Evolutionary conservation across 2,797 vertebrate species (phyloP).

Genomic region (Sebastes minor): DNA sequence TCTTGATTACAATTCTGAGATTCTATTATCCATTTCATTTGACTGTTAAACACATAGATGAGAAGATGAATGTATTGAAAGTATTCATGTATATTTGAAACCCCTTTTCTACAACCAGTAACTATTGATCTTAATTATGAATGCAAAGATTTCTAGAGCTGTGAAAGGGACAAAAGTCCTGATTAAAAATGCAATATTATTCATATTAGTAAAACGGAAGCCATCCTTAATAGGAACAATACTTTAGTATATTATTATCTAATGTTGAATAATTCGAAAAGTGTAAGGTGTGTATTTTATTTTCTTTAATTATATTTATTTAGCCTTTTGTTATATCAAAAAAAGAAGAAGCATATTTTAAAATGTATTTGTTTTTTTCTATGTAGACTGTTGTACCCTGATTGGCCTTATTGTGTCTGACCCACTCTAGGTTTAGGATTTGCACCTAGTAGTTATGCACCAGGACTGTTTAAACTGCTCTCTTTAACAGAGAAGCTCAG

Average conservation of each 20-base stretch:
- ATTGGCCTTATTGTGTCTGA: constrained; percentile 1
- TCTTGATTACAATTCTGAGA: constrained; percentile 2
- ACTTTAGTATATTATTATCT: background rate
- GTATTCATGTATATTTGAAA: background rate
- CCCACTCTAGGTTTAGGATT: background rate
- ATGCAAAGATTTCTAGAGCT: background rate
- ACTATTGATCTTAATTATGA: background rate
- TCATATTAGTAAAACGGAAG: constrained; percentile 8
- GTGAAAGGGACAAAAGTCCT: background rate
- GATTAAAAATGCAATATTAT: constrained; percentile 17
- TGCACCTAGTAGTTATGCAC: background rate
- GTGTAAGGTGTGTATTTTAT: background rate
- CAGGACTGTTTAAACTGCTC: background rate
- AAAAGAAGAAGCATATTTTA: background rate
- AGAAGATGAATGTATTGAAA: background rate
- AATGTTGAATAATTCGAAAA: background rate
- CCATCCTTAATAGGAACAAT: background rate
- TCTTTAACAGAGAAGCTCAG: background rate
- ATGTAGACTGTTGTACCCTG: background rate
- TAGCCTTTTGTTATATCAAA: background rate
- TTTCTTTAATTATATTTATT: constrained; percentile 18
- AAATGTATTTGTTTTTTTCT: background rate
- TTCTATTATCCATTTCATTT: background rate
- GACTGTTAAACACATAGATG: background rate
- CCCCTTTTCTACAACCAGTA: background rate